Conservation (phyloP, 2,888 invertebrate species). For the Charanyca ferruginea region DNA sequence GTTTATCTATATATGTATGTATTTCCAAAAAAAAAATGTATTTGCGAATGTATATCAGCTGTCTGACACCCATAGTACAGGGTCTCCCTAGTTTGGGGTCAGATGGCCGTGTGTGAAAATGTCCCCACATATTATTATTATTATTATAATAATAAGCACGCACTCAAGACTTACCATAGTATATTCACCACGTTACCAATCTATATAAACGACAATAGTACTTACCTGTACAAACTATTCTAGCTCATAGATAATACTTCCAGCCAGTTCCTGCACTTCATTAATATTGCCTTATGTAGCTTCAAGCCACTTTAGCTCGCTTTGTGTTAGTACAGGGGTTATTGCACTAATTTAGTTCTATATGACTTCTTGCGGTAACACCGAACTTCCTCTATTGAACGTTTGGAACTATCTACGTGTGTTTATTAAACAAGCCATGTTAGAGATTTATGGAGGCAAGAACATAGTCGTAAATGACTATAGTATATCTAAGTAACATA, state of each 20-base stretch:
- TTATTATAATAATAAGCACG: too few species aligned
- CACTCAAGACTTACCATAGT: too few species aligned
- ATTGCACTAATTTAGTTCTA: conserved; percentile 56
- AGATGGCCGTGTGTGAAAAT: too few species aligned
- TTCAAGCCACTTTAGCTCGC: conserved; percentile 24
- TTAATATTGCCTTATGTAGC: conserved; percentile 38
- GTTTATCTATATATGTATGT: too few species aligned
- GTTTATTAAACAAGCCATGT: conserved; percentile 24
- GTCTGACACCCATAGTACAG: too few species aligned
- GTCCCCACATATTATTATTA: too few species aligned
- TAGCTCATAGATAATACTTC: conserved; percentile 25
- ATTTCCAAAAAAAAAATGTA: too few species aligned
- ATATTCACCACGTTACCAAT: background rate
- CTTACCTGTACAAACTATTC: conserved; percentile 1
- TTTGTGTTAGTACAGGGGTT: conserved; percentile 46
- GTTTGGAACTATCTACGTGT: conserved; percentile 23
- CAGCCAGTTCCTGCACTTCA: conserved; percentile 29
- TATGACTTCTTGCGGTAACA: conserved; percentile 54
- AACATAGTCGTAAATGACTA: background rate
- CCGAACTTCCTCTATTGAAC: conserved; percentile 38
- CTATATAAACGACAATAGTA: background rate
- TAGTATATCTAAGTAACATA: too few species aligned
- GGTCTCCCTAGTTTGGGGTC: too few species aligned
- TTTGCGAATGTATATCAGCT: too few species aligned
- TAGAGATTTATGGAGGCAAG: conserved; percentile 3